Evolutionary conservation across 2,113 vertebrate genomes (phyloP).

Genomic region (Tachycineta bicolor): DNA sequence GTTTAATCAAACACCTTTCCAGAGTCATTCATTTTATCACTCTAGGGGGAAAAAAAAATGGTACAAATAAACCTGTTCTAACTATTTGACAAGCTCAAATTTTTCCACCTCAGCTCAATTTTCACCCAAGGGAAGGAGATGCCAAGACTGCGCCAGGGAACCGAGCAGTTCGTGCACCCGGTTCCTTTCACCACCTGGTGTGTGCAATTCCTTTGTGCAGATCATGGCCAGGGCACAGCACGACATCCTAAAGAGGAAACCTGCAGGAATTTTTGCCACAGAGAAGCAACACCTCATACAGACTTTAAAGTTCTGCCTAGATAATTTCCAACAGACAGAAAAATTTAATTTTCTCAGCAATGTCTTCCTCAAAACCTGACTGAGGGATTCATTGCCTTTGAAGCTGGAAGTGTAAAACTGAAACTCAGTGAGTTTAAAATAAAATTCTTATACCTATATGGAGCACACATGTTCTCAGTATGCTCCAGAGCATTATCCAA

Average conservation of each 20-base stretch:
- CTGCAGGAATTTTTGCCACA: not conserved
- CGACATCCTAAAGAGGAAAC: not conserved
- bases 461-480: not conserved
- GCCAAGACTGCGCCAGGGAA: not conserved
- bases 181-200: not conserved
- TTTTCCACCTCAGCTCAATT: not conserved
- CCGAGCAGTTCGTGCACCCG: fast-evolving
- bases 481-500: not conserved
- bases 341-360: not conserved
- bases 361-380: not conserved
- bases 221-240: not conserved
- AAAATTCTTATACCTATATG: not conserved
- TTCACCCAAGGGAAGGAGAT: not conserved
- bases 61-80: not conserved
- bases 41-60: fast-evolving
- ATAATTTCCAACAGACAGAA: not conserved
- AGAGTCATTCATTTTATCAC: not conserved
- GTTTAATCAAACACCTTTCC: not conserved
- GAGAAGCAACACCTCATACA: not conserved
- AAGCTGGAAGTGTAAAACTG: not conserved
- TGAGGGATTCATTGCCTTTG: not conserved
- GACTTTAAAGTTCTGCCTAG: not conserved
- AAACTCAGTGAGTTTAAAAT: not conserved
- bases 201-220: not conserved
- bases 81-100: not conserved